Base-by-base conservation (phyloP, 2,113 vertebrate genomes). In the Herpailurus yagouaroundi region DNA sequence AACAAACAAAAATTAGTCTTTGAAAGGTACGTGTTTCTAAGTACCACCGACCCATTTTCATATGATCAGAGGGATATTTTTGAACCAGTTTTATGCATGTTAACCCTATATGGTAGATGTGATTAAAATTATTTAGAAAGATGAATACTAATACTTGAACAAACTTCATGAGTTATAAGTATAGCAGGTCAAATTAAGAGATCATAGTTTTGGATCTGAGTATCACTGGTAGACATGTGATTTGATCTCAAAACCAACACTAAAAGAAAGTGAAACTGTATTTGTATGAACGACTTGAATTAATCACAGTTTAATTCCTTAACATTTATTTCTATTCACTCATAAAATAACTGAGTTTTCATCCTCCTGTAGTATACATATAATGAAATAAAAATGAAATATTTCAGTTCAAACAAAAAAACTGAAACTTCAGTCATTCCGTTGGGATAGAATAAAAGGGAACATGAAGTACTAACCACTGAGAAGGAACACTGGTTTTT, bases 41-140 rank as follows among this genome's bases (percentile, higher is more conserved):
- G 45, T 80, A 29, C 55, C 63, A 74, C 8, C 86, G 66, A 80
- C 45, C 19, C n/a, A 63, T 89, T 25, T 7, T 85, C 5, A 38
- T 55, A 91, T 25, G 5, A 21, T n/a, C n/a, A 88, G 52, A 82
- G 45, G 5, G 29, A 81, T 33, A 77, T 90, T 90, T 76, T 29
- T 45, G 57, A 95, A 76, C 10, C 76, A 23, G 31, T 80, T 79
- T 93, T 41, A 80, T 81, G 5, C n/a, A 64, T 12, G 31, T n/a
- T 89, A 85, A 71, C 7, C 3, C 7, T 89, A 31, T 52, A 14
- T 63, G 14, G 23, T 50, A 81, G 27, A 31, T 36, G 16, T 55
- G 83, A 77, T 55, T 93, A 80, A 45, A 50, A 74, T 25, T 85
- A 86, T 45, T 91, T 96, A 73, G 81, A 80, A 31, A 96, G 25